Evolutionary conservation across 1,140 invertebrate species (phyloP), one percentile per base, ranked within the genome.

Genomic region (Chrysopa pallens): DNA sequence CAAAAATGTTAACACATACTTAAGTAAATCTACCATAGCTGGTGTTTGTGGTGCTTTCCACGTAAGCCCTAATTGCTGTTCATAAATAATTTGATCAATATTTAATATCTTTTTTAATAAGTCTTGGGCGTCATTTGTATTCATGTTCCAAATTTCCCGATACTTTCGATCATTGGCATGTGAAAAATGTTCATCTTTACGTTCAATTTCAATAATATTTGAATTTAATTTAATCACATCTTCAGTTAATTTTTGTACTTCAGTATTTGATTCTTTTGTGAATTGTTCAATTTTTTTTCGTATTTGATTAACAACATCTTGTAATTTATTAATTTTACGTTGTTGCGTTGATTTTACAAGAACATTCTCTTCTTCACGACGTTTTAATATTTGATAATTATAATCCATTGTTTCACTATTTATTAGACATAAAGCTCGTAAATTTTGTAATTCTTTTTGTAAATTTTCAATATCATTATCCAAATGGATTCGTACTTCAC

Each of bases 331-430:
- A 3, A 90, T 70, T 54, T 78, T 75, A 8, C 83, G 67, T 54
- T 87, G 87, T 52, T 89, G 85, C 52, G 86, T 76, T 41, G 78
- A 82, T 54, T 79, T 78, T 0, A 87, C 77, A 39, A 85, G 79
- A 0, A 76, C 67, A 56, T 88, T 90, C 60, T 90, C 86, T 44
- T 88, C 83, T 54, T 91, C 86, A 7, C 84, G 67, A 55, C 78
- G 80, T 59, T 84, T 85, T 13, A 91, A 54, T 8, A 90, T 75
- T 61, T 79, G 66, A 54, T 86, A 89, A 61, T 85, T 91, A 50
- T 90, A 90, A 52, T 88, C 81, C 17, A 91, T 63, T 57, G 90
- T 89, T 56, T 90, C 86, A 5, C 76, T 75, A 53, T 33, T 33
- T 33, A 33, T 11, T 46, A 73, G 55, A 44, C 71, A 75, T 2